phyloP scores from a whole-genome alignment of 2,113 vertebrate species.

The Tonatia bakeri region DNA sequence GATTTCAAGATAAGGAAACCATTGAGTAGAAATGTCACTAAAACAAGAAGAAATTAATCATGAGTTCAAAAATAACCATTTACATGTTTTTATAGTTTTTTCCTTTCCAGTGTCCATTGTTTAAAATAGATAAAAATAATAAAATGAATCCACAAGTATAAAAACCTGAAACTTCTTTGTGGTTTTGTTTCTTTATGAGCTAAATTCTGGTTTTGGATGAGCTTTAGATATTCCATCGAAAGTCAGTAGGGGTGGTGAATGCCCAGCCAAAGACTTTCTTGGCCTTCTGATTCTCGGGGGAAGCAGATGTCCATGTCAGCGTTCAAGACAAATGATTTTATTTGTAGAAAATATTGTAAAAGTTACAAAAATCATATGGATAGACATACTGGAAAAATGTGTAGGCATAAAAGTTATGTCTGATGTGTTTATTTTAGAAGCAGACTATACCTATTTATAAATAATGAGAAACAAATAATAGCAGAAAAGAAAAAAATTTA shows the following conservation, averaged over 20 bases:
- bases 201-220: slow-evolving; percentile 48
- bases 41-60: background rate
- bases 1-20: background rate
- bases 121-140: slow-evolving; percentile 8
- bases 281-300: slow-evolving; percentile 29
- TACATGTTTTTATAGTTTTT: background rate
- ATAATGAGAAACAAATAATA: background rate
- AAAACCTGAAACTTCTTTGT: background rate
- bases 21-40: background rate
- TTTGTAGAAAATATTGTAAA: slow-evolving; percentile 34
- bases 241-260: slow-evolving; percentile 46
- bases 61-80: background rate
- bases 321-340: slow-evolving; percentile 15
- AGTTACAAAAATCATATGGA: background rate
- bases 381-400: background rate
- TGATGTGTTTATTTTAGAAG: background rate
- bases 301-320: slow-evolving; percentile 45
- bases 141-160: background rate
- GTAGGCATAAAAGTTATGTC: background rate
- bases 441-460: background rate
- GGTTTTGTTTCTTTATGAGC: slow-evolving; percentile 4
- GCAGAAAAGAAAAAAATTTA: background rate
- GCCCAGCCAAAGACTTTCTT: slow-evolving; percentile 50
- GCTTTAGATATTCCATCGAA: slow-evolving; percentile 8
- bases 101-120: background rate